Base-by-base conservation (phyloP, 1,140 invertebrate genomes). In the Sesamia nonagrioides region DNA sequence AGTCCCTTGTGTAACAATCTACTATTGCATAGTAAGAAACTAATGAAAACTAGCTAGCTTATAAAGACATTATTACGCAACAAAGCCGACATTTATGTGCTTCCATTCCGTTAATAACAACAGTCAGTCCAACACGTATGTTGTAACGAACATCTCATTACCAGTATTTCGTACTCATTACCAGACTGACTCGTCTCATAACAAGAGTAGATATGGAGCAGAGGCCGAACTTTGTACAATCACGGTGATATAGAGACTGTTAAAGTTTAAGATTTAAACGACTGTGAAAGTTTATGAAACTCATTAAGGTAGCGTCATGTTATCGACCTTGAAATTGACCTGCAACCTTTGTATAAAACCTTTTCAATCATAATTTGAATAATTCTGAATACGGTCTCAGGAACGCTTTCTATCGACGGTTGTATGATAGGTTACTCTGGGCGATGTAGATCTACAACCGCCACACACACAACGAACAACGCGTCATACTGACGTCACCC, bases 131-230 rank as follows among this genome's bases (percentile, higher is more conserved):
- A 89, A 90, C 86, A 91, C 86, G 87, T 88, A 74, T 88, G 87
- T 92, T 88, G 88, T 54, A 82, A 89, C 88, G 89, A 92, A 94
- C 91, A 91, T 92, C 91, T 93, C 91, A 93, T 93, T 94, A 94
- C 91, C 79, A 85, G 79, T 86, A 78, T 86, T 86, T 84, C 85
- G 82, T 88, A 88, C 87, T 66, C 61, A 77, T 77, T 66, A 77
- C 74, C 61, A 18, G 17, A n/a, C 60, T 63, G 40, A 63, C 60
- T 48, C 72, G 42, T 17, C 3, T 52, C 4, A 56, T 35, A 9
- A 21, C 63, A 27, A 17, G 54, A 56, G 54, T 56, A 56, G 37
- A 5, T 9, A 40, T 8, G 7, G n/a, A 2, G 42, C 37, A 63
- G 60, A 63, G 60, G 11, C 5, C 37, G 7, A 11, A 42, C 37